Evolutionary conservation across 2,888 invertebrate genomes (phyloP), one percentile per base, ranked within the genome.

Genomic region (Anthophora plumipes): DNA sequence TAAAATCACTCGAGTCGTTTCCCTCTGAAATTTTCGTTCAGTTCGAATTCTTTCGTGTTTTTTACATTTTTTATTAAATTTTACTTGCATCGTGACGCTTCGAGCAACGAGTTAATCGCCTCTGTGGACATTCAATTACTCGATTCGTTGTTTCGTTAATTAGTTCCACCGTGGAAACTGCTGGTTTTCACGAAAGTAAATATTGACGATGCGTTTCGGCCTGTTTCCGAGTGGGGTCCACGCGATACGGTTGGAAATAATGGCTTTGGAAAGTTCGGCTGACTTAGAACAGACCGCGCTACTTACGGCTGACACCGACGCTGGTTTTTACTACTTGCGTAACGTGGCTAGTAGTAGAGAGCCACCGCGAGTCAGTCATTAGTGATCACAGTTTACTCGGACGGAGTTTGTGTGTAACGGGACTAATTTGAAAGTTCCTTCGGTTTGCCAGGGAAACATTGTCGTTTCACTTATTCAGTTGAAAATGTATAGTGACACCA

Each of bases 291-390:
- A 14, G 31, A 17, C 41, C 8, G 39, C 22, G 41, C 48, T 70
- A 70, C 76, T 70, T 59, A 57, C 63, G 57, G 41, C 43, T 59
- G 25, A 31, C 57, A 17, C 31, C 50, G 59, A 57, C 31, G 50
- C 59, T 54, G 57, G n/a, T 64, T 73, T 73, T 73, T 73, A 39
- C 72, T 50, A 59, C 48, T 41, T 48, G 37, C 46, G 63, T 17
- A 41, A 43, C 41, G 43, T 25, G 11, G 39, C 66, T 22, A 68
- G 67, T 46, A 46, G 67, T 46, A 37, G 20, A 67, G 43, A 14
- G 12, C 60, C 31, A 12, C n/a, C 31, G 14, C 43, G 17, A 67
- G 60, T 37, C 74, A 60, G 74, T 17, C 74, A 60, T 52, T 67
- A 67, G 41, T 25, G 60, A 52, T 52, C 41, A 12, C 22, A 25